Evolutionary conservation across 2,113 vertebrate genomes (phyloP), one percentile per base, ranked within the genome.

Genomic region (Lathamus discolor): DNA sequence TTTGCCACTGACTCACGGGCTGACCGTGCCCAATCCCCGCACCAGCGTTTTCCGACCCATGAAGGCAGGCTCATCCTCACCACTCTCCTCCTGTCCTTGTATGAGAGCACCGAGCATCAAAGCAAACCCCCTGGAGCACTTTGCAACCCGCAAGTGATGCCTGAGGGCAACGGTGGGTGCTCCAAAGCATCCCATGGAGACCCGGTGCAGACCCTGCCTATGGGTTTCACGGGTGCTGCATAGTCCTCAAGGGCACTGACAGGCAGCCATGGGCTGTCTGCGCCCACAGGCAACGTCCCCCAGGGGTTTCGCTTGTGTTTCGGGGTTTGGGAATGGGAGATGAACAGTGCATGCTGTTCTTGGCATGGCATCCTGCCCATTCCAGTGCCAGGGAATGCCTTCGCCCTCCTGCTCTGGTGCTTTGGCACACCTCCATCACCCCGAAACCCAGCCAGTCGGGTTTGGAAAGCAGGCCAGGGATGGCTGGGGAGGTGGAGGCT

Each of bases 1-100:
- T 95, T 94, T 95, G 86, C 64, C 79, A 95, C 94, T 97, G 92
- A 94, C 88, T 97, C 96, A 95, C 14, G 15, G 4, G 88, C 83
- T 86, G 88, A 85, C 72, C 92, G 33, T 78, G 93, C 93, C 96
- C 96, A 94, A 46, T 73, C 76, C 85, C 73, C 2, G 31, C 83
- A 51, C 92, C 87, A 83, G 73, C 94, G 87, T 66, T 81, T 87
- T 91, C 83, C 92, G 95, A 92, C 88, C 94, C 83, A 80, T 43
- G 90, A 92, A 92, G 37, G 8, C 3, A 24, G 16, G 66, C 13
- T 70, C 57, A 5, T 64, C 76, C n/a, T 37, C 81, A 2, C 18
- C 14, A 0, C 55, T 44, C 70, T 74, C 61, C 82, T 1, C 11
- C 39, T 62, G 44, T 3, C 59, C 55, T 94, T 90, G 84, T 51